phyloP scores from a whole-genome alignment of 2,113 vertebrate genomes.

The Amblyornis subalaris region DNA sequence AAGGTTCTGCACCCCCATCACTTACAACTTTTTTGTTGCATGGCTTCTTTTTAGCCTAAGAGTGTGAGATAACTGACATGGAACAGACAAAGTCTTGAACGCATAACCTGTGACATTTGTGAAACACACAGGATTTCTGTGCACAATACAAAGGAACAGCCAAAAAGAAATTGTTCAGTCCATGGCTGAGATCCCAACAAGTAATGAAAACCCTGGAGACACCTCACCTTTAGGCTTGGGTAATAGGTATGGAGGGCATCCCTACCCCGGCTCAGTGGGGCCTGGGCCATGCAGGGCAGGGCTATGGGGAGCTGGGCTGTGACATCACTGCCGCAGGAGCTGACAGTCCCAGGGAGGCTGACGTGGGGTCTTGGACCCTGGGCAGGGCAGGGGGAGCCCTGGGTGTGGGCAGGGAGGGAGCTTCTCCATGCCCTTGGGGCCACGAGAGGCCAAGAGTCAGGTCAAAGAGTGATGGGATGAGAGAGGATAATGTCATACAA shows the following conservation, averaged over 20 bases:
- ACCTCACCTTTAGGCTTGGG: background rate
- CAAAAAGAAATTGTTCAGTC: background rate
- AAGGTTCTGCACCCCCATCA: background rate
- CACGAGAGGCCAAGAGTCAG: background rate
- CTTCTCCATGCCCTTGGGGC: background rate
- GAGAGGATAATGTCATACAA: background rate
- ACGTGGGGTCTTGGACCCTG: background rate
- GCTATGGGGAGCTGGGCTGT: background rate
- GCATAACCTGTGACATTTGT: background rate
- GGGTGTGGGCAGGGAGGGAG: background rate
- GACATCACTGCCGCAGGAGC: background rate
- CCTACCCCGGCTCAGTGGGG: background rate
- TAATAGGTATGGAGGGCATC: background rate
- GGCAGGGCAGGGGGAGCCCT: accelerated
- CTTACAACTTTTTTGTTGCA: background rate
- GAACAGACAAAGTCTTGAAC: background rate
- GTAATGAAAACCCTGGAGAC: background rate
- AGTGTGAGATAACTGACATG: background rate
- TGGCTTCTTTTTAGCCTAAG: background rate
- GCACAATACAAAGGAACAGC: background rate
- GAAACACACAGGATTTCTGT: background rate
- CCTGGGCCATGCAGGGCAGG: accelerated
- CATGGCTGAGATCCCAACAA: background rate
- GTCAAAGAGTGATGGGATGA: background rate
- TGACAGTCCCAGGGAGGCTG: background rate